Conservation (phyloP, 2,888 invertebrate genomes). For the Baccha elongata region DNA sequence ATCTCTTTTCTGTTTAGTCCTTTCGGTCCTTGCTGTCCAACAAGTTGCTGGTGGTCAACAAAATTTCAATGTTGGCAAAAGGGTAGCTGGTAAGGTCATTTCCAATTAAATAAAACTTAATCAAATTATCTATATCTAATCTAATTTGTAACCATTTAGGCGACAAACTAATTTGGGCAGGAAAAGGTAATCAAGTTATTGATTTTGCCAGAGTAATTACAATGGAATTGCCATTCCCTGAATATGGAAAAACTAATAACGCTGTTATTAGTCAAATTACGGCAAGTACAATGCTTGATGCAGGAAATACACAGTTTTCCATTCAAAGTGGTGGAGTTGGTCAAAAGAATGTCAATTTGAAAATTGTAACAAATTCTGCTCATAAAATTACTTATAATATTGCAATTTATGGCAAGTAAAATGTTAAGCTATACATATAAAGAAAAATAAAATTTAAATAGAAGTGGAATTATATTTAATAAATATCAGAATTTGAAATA, state of each 20-base stretch:
- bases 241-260: neutral
- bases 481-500: too few relatives aligned
- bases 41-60: slow-evolving; percentile 49
- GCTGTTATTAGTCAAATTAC: slow-evolving; percentile 71
- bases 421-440: too few relatives aligned
- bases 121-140: neutral
- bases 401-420: slow-evolving; percentile 72
- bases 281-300: slow-evolving; percentile 48
- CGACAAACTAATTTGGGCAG: slow-evolving; percentile 62
- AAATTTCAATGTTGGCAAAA: slow-evolving; percentile 47
- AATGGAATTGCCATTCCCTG: slow-evolving; percentile 58
- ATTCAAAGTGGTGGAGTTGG: slow-evolving; percentile 74
- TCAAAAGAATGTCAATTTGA: slow-evolving; percentile 65
- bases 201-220: slow-evolving; percentile 51
- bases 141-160: slow-evolving; percentile 13
- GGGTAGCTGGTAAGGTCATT: slow-evolving; percentile 45
- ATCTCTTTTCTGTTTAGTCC: slow-evolving; percentile 41
- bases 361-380: slow-evolving; percentile 64
- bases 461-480: neutral
- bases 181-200: slow-evolving; percentile 48
- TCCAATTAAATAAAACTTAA: neutral
- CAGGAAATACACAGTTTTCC: slow-evolving; percentile 65
- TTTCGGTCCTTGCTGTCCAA: slow-evolving; percentile 39
- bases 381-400: slow-evolving; percentile 73
- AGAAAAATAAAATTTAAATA: neutral